These are phyloP conservation scores for Cyclargus thomasi DNA, from an alignment of 1,140 invertebrate genomes.

Conservation along the genomic window DNA sequence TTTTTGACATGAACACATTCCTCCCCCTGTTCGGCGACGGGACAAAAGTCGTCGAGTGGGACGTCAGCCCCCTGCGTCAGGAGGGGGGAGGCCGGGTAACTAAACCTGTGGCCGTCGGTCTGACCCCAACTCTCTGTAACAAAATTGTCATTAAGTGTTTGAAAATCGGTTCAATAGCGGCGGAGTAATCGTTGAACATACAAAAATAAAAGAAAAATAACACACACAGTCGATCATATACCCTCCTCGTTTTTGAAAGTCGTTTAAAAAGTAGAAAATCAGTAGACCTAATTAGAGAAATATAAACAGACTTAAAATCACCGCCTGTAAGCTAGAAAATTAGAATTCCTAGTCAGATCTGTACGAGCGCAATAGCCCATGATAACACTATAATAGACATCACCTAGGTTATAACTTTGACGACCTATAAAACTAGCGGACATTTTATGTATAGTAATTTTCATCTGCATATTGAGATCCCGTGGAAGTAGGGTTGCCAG, in stretches of 20 bases:
- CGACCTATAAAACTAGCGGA: background rate
- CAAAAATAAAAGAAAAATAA: no score
- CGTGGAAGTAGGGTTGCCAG: no score
- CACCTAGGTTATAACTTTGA: background rate
- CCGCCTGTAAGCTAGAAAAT: background rate
- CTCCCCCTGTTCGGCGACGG: slow-evolving; percentile 59
- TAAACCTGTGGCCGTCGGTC: slow-evolving; percentile 81
- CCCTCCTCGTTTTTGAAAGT: no score
- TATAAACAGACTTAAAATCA: no score
- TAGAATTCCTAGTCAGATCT: background rate
- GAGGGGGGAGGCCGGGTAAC: slow-evolving; percentile 81
- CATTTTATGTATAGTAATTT: background rate
- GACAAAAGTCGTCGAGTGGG: slow-evolving; percentile 72
- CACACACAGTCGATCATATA: no score
- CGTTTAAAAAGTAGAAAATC: no score
- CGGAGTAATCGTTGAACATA: no score
- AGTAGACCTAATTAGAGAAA: no score
- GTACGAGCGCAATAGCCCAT: background rate
- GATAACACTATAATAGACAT: background rate
- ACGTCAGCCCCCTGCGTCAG: slow-evolving; percentile 78
- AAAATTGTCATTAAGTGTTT: background rate
- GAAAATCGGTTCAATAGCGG: no score
- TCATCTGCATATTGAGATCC: background rate
- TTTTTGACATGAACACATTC: slow-evolving; percentile 80
- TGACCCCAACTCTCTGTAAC: slow-evolving; percentile 63